A percentile compares a stretch with the other conserved stretches of the same genome.
Evolutionary conservation across 2,797 vertebrate genomes (phyloP).

Genomic region (Sternarchorhynchus goeldii): DNA sequence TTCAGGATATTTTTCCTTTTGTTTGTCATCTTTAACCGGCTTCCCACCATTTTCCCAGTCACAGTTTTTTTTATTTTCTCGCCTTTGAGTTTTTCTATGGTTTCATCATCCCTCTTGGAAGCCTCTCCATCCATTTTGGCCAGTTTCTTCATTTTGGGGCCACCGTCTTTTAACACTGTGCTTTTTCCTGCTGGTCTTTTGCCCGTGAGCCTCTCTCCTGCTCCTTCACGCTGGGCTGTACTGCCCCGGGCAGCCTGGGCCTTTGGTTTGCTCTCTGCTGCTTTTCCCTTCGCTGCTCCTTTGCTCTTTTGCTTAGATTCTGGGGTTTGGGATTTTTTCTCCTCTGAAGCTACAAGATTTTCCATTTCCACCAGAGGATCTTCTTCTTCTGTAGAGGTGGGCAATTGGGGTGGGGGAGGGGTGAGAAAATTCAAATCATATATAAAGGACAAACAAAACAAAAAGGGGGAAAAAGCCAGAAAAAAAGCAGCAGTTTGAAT

Average conservation of each 20-base stretch:
- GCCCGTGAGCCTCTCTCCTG: constrained; percentile 8
- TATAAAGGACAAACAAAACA: neutral
- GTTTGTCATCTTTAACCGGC: constrained; percentile 68
- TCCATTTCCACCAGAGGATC: neutral
- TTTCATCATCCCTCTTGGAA: constrained; percentile 49
- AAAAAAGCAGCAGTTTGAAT: neutral
- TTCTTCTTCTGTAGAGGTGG: constrained; percentile 50
- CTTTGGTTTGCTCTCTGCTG: constrained; percentile 52
- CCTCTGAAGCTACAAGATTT: too few species aligned
- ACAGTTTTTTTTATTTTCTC: constrained; percentile 36
- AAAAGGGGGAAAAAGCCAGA: neutral
- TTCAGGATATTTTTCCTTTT: constrained; percentile 58
- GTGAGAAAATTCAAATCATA: constrained; percentile 19
- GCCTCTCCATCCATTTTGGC: constrained; percentile 66
- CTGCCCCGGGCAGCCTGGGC: constrained; percentile 63
- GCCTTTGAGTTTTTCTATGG: constrained; percentile 47
- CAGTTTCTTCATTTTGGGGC: constrained; percentile 72
- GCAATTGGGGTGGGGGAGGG: neutral
- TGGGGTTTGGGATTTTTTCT: constrained; percentile 48
- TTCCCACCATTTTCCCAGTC: constrained; percentile 62
- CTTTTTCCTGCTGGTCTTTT: constrained; percentile 56
- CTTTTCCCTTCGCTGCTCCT: constrained; percentile 52
- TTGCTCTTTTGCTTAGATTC: constrained; percentile 55
- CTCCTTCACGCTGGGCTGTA: constrained; percentile 1
- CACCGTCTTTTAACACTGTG: constrained; percentile 59